Evolutionary conservation across 1,140 invertebrate genomes (phyloP).

Genomic region (Pantala flavescens): DNA sequence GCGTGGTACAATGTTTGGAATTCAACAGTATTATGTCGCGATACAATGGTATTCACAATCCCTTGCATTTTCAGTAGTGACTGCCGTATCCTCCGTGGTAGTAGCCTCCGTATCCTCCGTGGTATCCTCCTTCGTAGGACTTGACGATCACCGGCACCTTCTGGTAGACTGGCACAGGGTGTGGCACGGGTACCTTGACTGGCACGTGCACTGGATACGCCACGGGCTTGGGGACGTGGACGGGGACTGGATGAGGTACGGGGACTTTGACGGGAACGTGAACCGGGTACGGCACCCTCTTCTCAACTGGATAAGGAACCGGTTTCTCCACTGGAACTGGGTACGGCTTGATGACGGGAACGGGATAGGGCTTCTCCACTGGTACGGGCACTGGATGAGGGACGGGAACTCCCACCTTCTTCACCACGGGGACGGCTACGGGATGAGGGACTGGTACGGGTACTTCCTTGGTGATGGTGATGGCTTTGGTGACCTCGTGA

Average conservation of each 20-base stretch:
- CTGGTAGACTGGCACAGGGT: background rate
- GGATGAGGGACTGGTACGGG: background rate
- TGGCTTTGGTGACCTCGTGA: background rate
- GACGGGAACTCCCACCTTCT: background rate
- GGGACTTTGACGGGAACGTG: slow-evolving; percentile 19
- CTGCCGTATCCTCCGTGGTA: background rate
- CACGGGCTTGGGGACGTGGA: slow-evolving; percentile 13
- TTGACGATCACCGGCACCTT: background rate
- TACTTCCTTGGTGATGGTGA: slow-evolving; percentile 12
- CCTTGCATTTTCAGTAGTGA: no score
- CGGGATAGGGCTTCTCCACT: slow-evolving; percentile 15
- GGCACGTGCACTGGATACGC: slow-evolving; percentile 16
- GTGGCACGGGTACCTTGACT: slow-evolving; percentile 17
- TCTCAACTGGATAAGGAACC: slow-evolving; percentile 9
- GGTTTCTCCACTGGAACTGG: slow-evolving; percentile 15
- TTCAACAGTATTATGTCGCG: no score
- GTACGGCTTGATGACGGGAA: background rate
- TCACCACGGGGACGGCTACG: background rate
- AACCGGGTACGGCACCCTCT: slow-evolving; percentile 17
- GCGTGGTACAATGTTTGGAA: no score
- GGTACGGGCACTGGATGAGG: slow-evolving; percentile 2
- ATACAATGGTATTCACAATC: no score
- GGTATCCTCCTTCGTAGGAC: background rate
- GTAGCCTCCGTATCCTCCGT: background rate
- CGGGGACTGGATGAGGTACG: slow-evolving; percentile 15